Conservation (phyloP, 2,797 vertebrate species). For the Simalia tracyae region DNA sequence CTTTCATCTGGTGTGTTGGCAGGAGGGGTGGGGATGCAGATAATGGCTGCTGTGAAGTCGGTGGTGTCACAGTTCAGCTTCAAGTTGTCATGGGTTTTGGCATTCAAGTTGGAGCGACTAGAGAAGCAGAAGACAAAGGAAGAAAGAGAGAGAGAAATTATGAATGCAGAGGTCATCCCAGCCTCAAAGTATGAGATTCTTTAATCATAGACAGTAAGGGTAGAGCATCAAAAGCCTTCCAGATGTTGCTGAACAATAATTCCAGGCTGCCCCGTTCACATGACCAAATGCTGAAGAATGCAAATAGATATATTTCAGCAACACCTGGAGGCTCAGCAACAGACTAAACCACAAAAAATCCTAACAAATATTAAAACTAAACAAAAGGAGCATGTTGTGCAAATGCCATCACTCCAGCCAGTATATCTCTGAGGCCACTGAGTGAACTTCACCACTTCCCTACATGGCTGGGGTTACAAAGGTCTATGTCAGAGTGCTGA, state of each 20-base stretch:
- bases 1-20: conserved; percentile 88
- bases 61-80: conserved; percentile 86
- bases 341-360: neutral
- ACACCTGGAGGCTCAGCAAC: neutral
- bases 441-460: neutral
- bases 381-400: neutral
- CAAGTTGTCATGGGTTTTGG: conserved; percentile 77
- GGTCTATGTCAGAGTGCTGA: neutral
- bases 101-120: conserved; percentile 89
- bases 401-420: neutral
- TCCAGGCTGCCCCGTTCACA: neutral
- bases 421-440: too few relatives aligned
- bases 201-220: neutral
- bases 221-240: neutral
- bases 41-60: conserved; percentile 88
- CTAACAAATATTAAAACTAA: neutral
- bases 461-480: neutral
- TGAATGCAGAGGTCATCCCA: neutral
- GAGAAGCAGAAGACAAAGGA: neutral
- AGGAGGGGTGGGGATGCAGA: conserved; percentile 90
- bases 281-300: neutral
- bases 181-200: neutral
- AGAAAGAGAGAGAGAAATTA: conserved; percentile 5
- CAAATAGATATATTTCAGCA: neutral
- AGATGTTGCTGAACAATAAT: neutral